phyloP scores from a whole-genome alignment of 2,888 invertebrate species.

The Cheilosia vulpina region DNA sequence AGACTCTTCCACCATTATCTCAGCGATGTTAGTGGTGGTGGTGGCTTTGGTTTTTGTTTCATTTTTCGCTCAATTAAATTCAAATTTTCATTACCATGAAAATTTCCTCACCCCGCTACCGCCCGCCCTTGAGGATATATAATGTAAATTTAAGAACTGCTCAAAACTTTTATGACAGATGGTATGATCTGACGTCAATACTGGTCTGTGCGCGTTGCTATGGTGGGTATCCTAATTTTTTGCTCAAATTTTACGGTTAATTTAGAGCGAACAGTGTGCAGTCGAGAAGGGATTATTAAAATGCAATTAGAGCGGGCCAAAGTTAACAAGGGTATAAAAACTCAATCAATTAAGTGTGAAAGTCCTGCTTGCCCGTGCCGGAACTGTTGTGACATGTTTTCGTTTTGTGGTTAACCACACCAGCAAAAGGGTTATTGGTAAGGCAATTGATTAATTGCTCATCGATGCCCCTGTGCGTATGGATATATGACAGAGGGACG shows the following conservation, averaged over 20 bases:
- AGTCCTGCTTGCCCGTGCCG: slow-evolving; percentile 51
- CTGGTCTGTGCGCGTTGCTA: slow-evolving; percentile 12
- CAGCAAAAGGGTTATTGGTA: slow-evolving; percentile 65
- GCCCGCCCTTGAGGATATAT: background rate
- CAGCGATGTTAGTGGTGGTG: background rate
- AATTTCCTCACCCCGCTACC: slow-evolving; percentile 25
- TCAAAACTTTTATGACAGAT: slow-evolving; percentile 74
- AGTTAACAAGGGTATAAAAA: slow-evolving; percentile 75
- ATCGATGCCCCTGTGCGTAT: slow-evolving; percentile 37
- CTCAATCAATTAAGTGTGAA: slow-evolving; percentile 75
- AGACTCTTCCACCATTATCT: slow-evolving; percentile 20
- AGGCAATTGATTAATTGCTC: slow-evolving; percentile 72
- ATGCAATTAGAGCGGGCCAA: slow-evolving; percentile 70
- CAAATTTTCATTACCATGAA: slow-evolving; percentile 70
- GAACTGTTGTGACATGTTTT: slow-evolving; percentile 68
- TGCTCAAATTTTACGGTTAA: slow-evolving; percentile 17
- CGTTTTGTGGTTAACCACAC: slow-evolving; percentile 69
- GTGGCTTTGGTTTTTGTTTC: slow-evolving; percentile 40
- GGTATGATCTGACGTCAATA: slow-evolving; percentile 72
- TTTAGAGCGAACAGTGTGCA: slow-evolving; percentile 41
- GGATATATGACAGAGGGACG: slow-evolving; percentile 48
- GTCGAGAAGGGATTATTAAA: slow-evolving; percentile 71
- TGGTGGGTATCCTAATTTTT: slow-evolving; percentile 37
- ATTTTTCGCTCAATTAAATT: slow-evolving; percentile 73
- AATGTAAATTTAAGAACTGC: slow-evolving; percentile 72